A percentile compares a stretch with the other conserved stretches of the same genome.
These are phyloP conservation scores for Priocnemis perturbator DNA, from an alignment of 2,888 invertebrate species.

Conservation along the genomic window DNA sequence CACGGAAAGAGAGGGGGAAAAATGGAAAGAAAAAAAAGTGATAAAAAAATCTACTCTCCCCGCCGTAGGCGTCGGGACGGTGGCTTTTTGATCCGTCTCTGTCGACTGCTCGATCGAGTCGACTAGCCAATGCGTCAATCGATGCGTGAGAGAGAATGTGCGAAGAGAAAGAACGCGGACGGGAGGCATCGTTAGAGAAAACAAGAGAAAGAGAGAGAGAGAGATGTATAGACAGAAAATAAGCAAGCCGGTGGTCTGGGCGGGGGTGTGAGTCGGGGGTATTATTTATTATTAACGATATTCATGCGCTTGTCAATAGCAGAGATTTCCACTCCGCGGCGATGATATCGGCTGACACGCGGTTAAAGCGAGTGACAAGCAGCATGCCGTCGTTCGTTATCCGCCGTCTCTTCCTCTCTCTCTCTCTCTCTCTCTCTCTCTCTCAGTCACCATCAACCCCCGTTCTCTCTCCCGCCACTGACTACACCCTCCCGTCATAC, in stretches of 20 bases:
- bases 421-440: constrained; percentile 1
- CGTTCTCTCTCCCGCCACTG: constrained; percentile 32
- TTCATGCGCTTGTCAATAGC: constrained; percentile 71
- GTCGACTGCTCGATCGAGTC: constrained; percentile 49
- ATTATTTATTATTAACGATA: constrained; percentile 71
- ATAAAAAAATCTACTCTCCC: constrained; percentile 35
- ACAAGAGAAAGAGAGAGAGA: neutral
- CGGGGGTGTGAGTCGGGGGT: constrained; percentile 19
- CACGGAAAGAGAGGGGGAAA: neutral
- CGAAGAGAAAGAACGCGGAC: neutral
- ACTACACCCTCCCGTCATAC: constrained; percentile 42
- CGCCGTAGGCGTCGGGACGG: constrained; percentile 25
- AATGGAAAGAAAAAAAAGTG: neutral
- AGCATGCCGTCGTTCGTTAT: constrained; percentile 33
- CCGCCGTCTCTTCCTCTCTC: constrained; percentile 19
- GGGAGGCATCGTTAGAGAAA: neutral
- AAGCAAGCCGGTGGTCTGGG: constrained; percentile 2
- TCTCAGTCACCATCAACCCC: constrained; percentile 4
- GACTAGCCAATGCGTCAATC: constrained; percentile 10
- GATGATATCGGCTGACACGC: constrained; percentile 64
- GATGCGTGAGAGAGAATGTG: neutral
- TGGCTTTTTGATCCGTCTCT: constrained; percentile 43
- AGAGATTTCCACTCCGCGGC: constrained; percentile 68
- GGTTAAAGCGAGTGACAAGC: constrained; percentile 62
- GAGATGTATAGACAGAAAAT: neutral